A percentile compares a stretch with the other conserved stretches of the same genome.
Evolutionary conservation across 2,797 vertebrate species (phyloP).

Genomic region (Microchirus variegatus): DNA sequence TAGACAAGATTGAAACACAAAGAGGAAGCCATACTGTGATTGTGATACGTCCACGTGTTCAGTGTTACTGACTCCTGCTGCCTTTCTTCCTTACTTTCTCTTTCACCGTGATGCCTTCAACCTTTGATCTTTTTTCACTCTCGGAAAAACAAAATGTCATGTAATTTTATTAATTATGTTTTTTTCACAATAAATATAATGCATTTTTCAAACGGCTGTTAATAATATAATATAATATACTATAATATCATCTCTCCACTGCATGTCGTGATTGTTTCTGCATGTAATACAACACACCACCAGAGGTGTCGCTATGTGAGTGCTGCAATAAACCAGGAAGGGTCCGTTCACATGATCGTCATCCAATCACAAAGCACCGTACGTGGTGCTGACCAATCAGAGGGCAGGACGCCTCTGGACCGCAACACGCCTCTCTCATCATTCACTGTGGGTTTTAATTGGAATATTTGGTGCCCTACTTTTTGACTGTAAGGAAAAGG

Average conservation of each 20-base stretch:
- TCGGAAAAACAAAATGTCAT: not conserved
- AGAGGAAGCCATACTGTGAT: slow-evolving; percentile 37
- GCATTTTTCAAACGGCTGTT: not conserved
- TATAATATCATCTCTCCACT: slow-evolving; percentile 19
- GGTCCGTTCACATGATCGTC: not conserved
- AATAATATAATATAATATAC: not conserved
- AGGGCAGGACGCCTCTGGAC: not conserved
- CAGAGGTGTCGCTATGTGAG: slow-evolving; percentile 38
- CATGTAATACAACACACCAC: slow-evolving; percentile 4
- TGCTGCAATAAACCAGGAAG: not conserved
- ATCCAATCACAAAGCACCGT: slow-evolving; percentile 39
- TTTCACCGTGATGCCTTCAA: not conserved
- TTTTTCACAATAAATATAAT: not conserved
- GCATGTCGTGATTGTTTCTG: slow-evolving; percentile 32
- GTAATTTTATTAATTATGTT: slow-evolving; percentile 8
- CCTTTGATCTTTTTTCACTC: not conserved
- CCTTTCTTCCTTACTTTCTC: slow-evolving; percentile 12
- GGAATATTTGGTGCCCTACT: not conserved
- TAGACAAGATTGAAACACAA: slow-evolving; percentile 14
- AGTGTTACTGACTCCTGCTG: slow-evolving; percentile 20
- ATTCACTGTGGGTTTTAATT: not conserved
- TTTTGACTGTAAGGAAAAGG: not conserved
- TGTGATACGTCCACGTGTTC: slow-evolving; percentile 21
- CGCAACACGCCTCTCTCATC: slow-evolving; percentile 18
- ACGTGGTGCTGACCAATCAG: slow-evolving; percentile 53